Conservation (phyloP, 2,797 vertebrate species). For the Fistularia commersonii region DNA sequence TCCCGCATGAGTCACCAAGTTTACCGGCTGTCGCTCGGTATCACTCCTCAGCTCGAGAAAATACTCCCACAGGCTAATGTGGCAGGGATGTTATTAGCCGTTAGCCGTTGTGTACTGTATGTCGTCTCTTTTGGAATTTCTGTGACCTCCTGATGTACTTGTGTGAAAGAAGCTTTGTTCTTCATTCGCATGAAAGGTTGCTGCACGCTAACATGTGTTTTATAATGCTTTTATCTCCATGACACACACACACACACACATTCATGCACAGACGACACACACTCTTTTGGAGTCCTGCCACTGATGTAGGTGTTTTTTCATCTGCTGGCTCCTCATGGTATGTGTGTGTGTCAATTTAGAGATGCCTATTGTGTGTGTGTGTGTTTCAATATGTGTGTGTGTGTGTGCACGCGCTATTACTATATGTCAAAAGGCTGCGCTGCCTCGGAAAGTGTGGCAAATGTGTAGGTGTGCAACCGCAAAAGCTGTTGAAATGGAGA, state of each 20-base stretch:
- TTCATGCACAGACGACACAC: slow-evolving; percentile 17
- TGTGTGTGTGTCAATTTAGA: too few relatives aligned
- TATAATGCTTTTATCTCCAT: slow-evolving; percentile 55
- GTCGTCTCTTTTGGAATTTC: too few relatives aligned
- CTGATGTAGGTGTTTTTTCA: slow-evolving; percentile 64
- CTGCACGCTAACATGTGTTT: slow-evolving; percentile 36
- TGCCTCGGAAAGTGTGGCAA: slow-evolving; percentile 36
- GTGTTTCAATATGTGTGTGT: slow-evolving; percentile 9
- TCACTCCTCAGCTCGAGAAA: too few relatives aligned
- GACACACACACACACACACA: slow-evolving; percentile 33
- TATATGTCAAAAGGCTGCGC: slow-evolving; percentile 55
- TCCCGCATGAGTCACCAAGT: slow-evolving; percentile 2
- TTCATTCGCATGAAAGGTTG: slow-evolving; percentile 24
- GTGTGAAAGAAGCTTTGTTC: too few relatives aligned
- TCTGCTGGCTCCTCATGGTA: slow-evolving; percentile 41
- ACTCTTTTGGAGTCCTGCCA: slow-evolving; percentile 35
- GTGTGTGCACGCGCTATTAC: slow-evolving; percentile 36
- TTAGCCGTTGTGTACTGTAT: too few relatives aligned
- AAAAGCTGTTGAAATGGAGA: slow-evolving; percentile 40
- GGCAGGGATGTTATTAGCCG: too few relatives aligned
- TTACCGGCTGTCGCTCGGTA: too few relatives aligned
- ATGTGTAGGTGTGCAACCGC: slow-evolving; percentile 51
- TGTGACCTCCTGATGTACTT: too few relatives aligned
- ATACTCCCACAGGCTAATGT: slow-evolving; percentile 20
- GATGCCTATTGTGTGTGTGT: too few relatives aligned